Percentiles rank a stretch among this genome's conserved stretches.
These are phyloP conservation scores for Nymphalis io DNA, from an alignment of 1,140 invertebrate species.

Conservation along the genomic window DNA sequence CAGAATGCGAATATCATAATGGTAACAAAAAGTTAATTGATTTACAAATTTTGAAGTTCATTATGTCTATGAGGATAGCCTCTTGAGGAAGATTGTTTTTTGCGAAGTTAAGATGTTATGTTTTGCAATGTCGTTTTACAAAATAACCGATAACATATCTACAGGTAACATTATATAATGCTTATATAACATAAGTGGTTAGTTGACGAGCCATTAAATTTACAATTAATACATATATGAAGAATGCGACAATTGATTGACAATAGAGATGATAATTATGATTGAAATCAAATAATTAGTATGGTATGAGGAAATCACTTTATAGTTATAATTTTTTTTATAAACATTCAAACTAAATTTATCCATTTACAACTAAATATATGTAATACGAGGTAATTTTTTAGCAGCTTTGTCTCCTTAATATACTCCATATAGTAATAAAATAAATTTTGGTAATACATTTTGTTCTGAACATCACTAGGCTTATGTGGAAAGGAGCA, in stretches of 20 bases:
- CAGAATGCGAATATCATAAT: slow-evolving; percentile 15
- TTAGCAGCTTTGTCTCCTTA: neutral
- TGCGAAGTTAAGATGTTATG: neutral
- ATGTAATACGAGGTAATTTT: neutral
- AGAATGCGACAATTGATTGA: neutral
- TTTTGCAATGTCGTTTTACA: neutral
- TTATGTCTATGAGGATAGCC: neutral
- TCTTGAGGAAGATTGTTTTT: too few species aligned
- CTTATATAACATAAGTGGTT: neutral
- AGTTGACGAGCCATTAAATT: neutral
- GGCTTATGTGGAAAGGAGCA: slow-evolving; percentile 13
- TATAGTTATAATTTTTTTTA: neutral
- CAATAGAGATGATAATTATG: neutral
- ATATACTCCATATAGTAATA: neutral
- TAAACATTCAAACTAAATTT: too few species aligned
- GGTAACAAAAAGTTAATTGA: slow-evolving; percentile 29
- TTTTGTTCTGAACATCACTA: neutral
- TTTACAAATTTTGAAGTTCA: slow-evolving; percentile 18
- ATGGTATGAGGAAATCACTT: neutral
- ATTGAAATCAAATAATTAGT: neutral
- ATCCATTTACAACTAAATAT: too few species aligned
- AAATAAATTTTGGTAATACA: neutral
- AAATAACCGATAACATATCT: slow-evolving; percentile 2
- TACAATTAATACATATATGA: neutral
- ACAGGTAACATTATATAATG: slow-evolving; percentile 1